Evolutionary conservation across 2,797 vertebrate species (phyloP), one percentile per base, ranked within the genome.

Genomic region (Sternarchorhynchus goeldii): DNA sequence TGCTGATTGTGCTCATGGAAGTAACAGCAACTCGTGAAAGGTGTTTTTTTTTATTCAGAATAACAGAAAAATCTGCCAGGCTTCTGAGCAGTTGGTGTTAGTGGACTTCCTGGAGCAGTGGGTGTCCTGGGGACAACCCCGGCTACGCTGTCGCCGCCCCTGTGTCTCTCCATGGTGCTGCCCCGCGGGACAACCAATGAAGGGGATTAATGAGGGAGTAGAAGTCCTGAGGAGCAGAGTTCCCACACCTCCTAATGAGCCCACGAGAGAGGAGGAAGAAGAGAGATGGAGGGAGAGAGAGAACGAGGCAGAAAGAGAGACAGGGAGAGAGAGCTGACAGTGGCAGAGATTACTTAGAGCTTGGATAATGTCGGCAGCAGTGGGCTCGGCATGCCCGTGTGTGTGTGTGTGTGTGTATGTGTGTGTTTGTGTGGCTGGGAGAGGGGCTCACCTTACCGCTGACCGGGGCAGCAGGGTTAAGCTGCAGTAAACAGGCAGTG

Each of bases 381-480:
- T 45, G 36, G 7, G 36, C 36, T 39, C 31, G 20, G 36, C 29
- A 16, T 45, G 21, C 32, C 34, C 36, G 55, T 34, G 57, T 56
- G 41, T 55, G 39, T 60, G 72, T 76, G 78, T 57, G 60, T 25
- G 36, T 31, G 62, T 56, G 67, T 50, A 32, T n/a, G 20, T n/a
- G 63, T 53, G 76, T 62, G 56, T 72, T 31, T 58, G 62, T 58
- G 71, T 14, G 36, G 73, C 70, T 53, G 68, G 59, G 71, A 1
- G 50, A 76, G 71, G 70, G 50, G 67, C 72, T 72, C 45, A 63
- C 41, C 72, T 73, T 79, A 31, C 64, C 57, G 75, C 34, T 76
- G 73, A 81, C 69, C 8, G 12, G 79, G 83, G 80, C 76, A 71
- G 64, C 31, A 55, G 58, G 84, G 81, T 83, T 82, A 86, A 85